Evolutionary conservation across 2,113 vertebrate species (phyloP).

Genomic region (Entomyzon cyanotis): DNA sequence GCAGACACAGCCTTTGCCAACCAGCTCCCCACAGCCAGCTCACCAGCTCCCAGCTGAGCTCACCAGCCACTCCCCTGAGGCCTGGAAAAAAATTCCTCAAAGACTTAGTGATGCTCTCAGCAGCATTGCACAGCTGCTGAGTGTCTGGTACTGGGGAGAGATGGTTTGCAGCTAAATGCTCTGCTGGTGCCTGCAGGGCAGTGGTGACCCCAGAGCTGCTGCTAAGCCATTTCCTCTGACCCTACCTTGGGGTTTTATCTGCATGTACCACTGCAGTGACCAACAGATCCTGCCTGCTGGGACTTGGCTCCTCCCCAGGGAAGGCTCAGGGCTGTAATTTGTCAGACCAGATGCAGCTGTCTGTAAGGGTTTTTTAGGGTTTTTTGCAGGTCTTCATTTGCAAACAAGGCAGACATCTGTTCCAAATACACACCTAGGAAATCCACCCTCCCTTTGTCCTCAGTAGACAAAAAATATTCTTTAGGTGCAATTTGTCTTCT

Average conservation of each 20-base stretch:
- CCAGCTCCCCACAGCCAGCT: not conserved
- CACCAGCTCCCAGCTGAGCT: rapidly evolving
- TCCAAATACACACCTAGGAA: not conserved
- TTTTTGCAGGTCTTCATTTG: not conserved
- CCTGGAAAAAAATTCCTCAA: not conserved
- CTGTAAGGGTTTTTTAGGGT: rapidly evolving
- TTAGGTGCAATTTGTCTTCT: not conserved
- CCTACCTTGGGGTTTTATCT: not conserved
- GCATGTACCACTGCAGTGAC: rapidly evolving
- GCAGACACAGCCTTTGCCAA: not conserved
- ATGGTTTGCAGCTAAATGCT: not conserved
- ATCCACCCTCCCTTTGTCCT: not conserved
- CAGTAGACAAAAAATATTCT: not conserved
- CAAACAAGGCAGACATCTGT: not conserved
- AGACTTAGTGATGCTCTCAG: not conserved
- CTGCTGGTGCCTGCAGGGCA: not conserved
- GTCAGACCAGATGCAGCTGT: not conserved
- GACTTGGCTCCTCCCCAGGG: not conserved
- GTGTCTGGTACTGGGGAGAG: not conserved
- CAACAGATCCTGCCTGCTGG: not conserved
- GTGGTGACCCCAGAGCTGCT: not conserved
- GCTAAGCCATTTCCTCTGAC: not conserved
- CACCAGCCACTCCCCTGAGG: rapidly evolving
- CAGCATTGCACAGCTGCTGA: not conserved
- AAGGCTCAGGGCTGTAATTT: not conserved